Evolutionary conservation across 2,888 invertebrate species (phyloP).

Genomic region (Machimus rusticus): DNA sequence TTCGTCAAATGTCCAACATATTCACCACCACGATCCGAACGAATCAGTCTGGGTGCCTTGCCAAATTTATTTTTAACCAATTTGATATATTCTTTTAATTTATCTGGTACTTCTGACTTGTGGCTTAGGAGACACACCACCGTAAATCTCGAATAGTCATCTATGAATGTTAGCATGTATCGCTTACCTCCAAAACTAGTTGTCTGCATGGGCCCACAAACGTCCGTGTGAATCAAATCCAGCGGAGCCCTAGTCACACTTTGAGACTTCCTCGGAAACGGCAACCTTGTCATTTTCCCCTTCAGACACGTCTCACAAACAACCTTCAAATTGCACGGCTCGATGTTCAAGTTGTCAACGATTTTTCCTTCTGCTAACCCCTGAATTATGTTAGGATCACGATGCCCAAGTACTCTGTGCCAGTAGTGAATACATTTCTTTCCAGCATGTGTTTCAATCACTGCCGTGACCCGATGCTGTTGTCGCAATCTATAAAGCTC

Average conservation of each 20-base stretch:
- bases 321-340: background rate
- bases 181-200: conserved; percentile 50
- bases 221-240: conserved; percentile 52
- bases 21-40: conserved; percentile 50
- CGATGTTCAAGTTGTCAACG: background rate
- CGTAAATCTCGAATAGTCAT: conserved; percentile 54
- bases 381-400: conserved; percentile 4
- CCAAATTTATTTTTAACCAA: conserved; percentile 44
- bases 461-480: background rate
- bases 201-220: conserved; percentile 55
- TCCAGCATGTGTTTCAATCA: background rate
- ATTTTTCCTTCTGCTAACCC: conserved; percentile 11
- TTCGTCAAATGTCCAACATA: conserved; percentile 49
- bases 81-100: conserved; percentile 42
- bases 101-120: conserved; percentile 44
- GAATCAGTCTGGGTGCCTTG: conserved; percentile 41
- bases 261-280: conserved; percentile 51
- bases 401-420: conserved; percentile 22
- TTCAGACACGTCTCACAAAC: conserved; percentile 47
- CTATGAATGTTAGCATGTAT: conserved; percentile 54
- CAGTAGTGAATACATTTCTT: background rate
- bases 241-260: conserved; percentile 40
- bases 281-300: conserved; percentile 50
- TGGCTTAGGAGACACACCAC: conserved; percentile 48
- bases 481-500: conserved; percentile 20